Percentiles rank a stretch among this genome's conserved stretches.
Conservation (phyloP, 2,888 invertebrate species). For the Blastobasis adustella region DNA sequence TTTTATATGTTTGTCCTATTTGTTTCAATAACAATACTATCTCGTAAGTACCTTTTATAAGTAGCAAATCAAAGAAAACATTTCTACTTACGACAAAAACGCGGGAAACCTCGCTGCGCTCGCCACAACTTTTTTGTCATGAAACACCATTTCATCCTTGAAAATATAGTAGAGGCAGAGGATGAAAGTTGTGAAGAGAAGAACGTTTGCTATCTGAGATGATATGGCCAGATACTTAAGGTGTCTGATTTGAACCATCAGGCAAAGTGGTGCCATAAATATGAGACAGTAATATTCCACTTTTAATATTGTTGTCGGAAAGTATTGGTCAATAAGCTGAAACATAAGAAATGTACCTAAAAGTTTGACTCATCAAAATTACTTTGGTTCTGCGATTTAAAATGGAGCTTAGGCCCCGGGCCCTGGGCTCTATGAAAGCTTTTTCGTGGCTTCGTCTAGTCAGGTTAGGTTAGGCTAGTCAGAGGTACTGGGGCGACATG, state of each 20-base stretch:
- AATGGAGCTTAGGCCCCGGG: no score
- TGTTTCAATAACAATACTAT: no score
- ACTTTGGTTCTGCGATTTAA: no score
- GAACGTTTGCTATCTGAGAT: slow-evolving; percentile 88
- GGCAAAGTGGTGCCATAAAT: slow-evolving; percentile 48
- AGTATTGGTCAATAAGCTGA: slow-evolving; percentile 56
- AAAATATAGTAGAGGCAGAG: slow-evolving; percentile 91
- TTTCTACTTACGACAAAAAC: slow-evolving; percentile 80
- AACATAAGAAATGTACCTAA: no score
- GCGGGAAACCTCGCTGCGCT: slow-evolving; percentile 80
- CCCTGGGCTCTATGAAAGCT: no score
- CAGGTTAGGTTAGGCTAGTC: no score
- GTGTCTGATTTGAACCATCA: slow-evolving; percentile 77
- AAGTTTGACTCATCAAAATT: no score
- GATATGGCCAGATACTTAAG: slow-evolving; percentile 90
- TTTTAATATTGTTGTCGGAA: slow-evolving; percentile 34
- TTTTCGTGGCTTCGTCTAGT: no score
- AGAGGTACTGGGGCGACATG: no score
- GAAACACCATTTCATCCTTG: slow-evolving; percentile 52
- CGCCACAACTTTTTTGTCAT: slow-evolving; percentile 70
- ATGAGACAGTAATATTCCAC: slow-evolving; percentile 58
- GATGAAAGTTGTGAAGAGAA: slow-evolving; percentile 83
- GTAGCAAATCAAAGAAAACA: not conserved
- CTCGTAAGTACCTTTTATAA: not conserved
- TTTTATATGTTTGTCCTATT: no score